Conservation (phyloP, 2,888 invertebrate species). For the Lycia hirtaria region DNA sequence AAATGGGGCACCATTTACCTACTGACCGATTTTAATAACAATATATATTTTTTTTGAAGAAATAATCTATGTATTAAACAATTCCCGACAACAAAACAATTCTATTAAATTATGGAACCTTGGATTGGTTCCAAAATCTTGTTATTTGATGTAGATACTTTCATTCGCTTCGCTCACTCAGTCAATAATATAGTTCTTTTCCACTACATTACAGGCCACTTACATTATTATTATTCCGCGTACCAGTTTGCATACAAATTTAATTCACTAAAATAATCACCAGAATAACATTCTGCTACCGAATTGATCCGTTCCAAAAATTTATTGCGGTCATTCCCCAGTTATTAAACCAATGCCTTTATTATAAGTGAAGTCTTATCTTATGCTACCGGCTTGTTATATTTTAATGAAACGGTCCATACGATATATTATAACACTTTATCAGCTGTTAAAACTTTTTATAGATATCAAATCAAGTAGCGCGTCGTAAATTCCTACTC, state of each 20-base stretch:
- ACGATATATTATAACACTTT: constrained; percentile 36
- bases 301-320: constrained; percentile 16
- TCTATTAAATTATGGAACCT: too few species aligned
- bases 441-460: constrained; percentile 35
- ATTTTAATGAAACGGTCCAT: constrained; percentile 27
- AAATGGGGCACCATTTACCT: too few species aligned
- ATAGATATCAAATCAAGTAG: constrained; percentile 42
- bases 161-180: too few species aligned
- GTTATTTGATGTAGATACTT: too few species aligned
- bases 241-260: neutral
- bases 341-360: constrained; percentile 20
- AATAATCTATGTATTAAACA: too few species aligned
- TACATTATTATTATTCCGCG: neutral
- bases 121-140: too few species aligned
- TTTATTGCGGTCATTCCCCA: constrained; percentile 20
- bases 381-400: constrained; percentile 27
- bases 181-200: too few species aligned
- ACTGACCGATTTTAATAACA: too few species aligned
- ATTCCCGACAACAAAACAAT: too few species aligned
- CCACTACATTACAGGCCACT: too few species aligned
- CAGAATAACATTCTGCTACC: constrained; percentile 18
- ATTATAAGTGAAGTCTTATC: constrained; percentile 19
- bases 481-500: constrained; percentile 39
- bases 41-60: too few species aligned
- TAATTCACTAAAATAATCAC: constrained; percentile 7